These are phyloP conservation scores for Sceliomorpha sp. DNA, from an alignment of 2,888 invertebrate genomes.

Conservation along the genomic window DNA sequence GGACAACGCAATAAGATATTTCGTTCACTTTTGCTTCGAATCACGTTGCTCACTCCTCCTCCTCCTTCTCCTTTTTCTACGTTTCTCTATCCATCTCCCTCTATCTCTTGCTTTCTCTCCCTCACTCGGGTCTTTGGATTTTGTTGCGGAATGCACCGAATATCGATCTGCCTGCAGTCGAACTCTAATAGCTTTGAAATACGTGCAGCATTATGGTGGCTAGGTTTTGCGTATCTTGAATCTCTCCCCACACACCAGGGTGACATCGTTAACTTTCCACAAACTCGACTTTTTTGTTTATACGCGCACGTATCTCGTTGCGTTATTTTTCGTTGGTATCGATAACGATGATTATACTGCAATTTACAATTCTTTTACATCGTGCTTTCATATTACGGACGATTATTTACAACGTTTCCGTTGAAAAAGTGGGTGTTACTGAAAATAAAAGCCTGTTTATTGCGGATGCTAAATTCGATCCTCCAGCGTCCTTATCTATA, in stretches of 20 bases:
- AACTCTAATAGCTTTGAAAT: constrained; percentile 65
- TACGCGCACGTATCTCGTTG: constrained; percentile 17
- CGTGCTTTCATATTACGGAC: no score
- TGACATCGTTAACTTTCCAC: constrained; percentile 17
- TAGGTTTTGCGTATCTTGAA: constrained; percentile 37
- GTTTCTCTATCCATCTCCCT: constrained; percentile 6
- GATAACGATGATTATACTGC: no score
- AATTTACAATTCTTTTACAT: no score
- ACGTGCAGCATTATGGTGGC: constrained; percentile 52
- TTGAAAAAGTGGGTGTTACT: no score
- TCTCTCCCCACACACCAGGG: constrained; percentile 16
- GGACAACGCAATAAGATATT: no score
- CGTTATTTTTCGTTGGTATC: no score
- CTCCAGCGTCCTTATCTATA: no score
- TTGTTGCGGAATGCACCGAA: constrained; percentile 61
- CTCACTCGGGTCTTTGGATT: constrained; percentile 56
- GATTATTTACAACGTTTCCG: no score
- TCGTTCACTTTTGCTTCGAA: neutral
- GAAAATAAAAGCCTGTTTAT: no score
- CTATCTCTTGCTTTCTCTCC: constrained; percentile 2
- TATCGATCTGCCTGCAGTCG: constrained; percentile 66
- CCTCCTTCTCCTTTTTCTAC: constrained; percentile 10
- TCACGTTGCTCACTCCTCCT: neutral
- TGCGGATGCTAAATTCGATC: no score
- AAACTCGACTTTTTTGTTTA: constrained; percentile 23